Conservation (phyloP, 2,888 invertebrate species). For the Drosophila nr. fundita region DNA sequence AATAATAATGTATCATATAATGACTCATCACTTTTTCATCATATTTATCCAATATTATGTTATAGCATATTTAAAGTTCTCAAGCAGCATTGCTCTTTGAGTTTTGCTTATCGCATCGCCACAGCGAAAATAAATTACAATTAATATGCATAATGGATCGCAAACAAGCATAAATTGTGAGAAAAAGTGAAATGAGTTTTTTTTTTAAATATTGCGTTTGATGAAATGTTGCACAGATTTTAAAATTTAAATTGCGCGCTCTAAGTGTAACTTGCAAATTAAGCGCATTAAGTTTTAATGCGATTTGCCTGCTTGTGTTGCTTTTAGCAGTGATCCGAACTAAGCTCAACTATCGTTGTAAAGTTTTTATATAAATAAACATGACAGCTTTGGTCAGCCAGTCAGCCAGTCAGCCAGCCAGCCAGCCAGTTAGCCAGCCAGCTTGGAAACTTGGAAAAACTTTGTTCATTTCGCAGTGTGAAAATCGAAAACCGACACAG, state of each 20-base stretch:
- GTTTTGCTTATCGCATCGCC: not conserved
- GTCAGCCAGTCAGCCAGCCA: not conserved
- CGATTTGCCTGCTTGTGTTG: conserved; percentile 24
- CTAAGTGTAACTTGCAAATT: not conserved
- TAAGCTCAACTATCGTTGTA: conserved; percentile 32
- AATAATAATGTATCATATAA: conserved; percentile 11
- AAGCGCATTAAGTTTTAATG: conserved; percentile 10
- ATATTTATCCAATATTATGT: not conserved
- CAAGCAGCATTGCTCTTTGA: not conserved
- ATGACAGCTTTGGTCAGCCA: conserved; percentile 30
- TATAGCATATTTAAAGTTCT: conserved; percentile 11
- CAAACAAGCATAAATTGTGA: not conserved
- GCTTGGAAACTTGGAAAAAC: conserved; percentile 28
- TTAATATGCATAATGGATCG: not conserved
- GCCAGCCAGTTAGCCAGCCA: not conserved
- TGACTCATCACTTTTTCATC: not conserved
- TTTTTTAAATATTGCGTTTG: not conserved
- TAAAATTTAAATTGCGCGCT: not conserved
- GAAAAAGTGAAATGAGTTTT: not conserved
- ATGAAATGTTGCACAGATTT: not conserved
- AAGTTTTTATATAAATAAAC: conserved; percentile 45
- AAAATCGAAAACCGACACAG: conserved; percentile 14
- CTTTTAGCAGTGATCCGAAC: conserved; percentile 21
- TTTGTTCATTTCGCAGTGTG: conserved; percentile 48
- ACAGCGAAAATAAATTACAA: not conserved